phyloP scores from a whole-genome alignment of 2,797 vertebrate genomes.

The Phoebastria nigripes region DNA sequence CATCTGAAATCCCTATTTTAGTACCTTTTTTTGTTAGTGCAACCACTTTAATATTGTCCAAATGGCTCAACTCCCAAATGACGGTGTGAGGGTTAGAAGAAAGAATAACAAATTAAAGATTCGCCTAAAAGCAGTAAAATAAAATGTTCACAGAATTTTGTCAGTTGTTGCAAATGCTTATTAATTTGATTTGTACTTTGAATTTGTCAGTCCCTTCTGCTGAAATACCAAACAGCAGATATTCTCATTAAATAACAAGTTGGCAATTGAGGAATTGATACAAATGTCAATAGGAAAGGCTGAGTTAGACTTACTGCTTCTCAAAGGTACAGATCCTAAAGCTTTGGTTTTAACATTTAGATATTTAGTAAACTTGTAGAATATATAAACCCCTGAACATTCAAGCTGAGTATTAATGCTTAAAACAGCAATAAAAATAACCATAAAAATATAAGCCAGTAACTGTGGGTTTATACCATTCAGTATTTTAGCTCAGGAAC shows the following conservation, averaged over 20 bases:
- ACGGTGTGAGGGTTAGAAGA: neutral
- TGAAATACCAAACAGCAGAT: neutral
- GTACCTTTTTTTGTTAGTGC: neutral
- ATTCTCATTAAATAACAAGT: neutral
- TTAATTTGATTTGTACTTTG: slow-evolving; percentile 23
- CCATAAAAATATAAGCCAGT: neutral
- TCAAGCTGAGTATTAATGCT: neutral
- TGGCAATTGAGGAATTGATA: neutral
- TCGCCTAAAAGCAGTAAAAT: neutral
- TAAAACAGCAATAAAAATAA: neutral
- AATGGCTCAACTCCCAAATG: neutral
- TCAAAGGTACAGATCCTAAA: neutral
- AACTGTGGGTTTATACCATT: neutral
- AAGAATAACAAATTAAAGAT: neutral
- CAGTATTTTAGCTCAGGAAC: neutral
- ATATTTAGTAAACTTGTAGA: neutral
- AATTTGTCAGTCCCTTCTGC: slow-evolving; percentile 17
- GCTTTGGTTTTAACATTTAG: neutral
- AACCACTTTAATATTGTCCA: neutral
- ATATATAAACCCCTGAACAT: neutral
- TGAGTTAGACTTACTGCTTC: neutral
- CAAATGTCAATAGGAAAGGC: neutral
- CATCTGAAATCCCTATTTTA: neutral
- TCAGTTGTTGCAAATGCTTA: slow-evolving; percentile 3
- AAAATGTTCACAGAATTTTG: neutral